Evolutionary conservation across 2,113 vertebrate species (phyloP).

Genomic region (Regulus satrapa): DNA sequence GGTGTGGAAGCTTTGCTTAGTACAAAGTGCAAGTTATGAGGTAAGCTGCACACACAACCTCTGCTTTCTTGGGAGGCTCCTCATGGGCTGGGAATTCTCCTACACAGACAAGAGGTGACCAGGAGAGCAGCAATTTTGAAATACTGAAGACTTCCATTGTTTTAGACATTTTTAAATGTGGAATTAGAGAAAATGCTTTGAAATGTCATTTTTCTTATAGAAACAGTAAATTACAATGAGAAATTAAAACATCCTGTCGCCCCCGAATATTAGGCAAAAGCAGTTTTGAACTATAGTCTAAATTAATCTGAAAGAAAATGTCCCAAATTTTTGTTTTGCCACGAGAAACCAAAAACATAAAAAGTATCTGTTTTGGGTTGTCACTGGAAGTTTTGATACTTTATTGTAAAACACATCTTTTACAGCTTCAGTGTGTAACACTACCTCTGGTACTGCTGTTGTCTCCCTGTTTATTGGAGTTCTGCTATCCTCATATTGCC

Average conservation of each 20-base stretch:
- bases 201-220: background rate
- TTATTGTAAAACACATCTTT: background rate
- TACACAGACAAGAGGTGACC: background rate
- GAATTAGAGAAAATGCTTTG: background rate
- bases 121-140: background rate
- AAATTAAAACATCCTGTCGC: background rate
- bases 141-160: background rate
- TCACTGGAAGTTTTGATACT: background rate
- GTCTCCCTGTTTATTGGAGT: background rate
- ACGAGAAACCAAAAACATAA: background rate
- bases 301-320: background rate
- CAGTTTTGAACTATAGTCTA: background rate
- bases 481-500: background rate
- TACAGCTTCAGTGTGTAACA: background rate
- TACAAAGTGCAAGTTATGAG: conserved; percentile 40
- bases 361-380: background rate
- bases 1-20: conserved; percentile 58
- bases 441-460: background rate
- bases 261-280: background rate
- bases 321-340: background rate
- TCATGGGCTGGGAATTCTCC: background rate
- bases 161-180: background rate
- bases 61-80: background rate
- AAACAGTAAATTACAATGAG: background rate
- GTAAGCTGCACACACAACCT: background rate